Evolutionary conservation across 2,113 vertebrate genomes (phyloP), one percentile per base, ranked within the genome.

Genomic region (Agelaius phoeniceus): DNA sequence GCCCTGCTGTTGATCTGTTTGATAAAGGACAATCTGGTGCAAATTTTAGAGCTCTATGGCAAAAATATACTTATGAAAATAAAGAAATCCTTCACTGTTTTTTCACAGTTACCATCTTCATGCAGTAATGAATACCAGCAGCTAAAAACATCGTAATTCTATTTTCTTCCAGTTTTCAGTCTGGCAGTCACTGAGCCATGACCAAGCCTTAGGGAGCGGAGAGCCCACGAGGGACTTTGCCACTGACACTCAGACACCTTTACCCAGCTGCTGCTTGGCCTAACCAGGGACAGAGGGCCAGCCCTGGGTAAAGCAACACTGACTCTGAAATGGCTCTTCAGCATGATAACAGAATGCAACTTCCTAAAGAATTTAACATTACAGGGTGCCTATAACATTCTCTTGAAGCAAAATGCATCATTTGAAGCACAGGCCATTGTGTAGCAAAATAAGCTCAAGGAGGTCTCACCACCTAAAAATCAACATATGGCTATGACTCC

Each of bases 141-240:
- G 13, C 35, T 59, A 88, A 77, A 90, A 92, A 43, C 15, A 59
- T 10, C 67, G 58, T 33, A 74, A 85, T 74, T 20, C 33, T 69
- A 21, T 84, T 63, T 75, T 81, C 71, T 74, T 75, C 16, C 27
- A 63, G 30, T 71, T 46, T 3, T 3, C 52, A 72, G 62, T 10
- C 16, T 5, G 10, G 35, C 57, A 84, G 35, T 46, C 1, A 1
- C 43, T 10, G 24, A n/a, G 49, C 39, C 58, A 68, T 0, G 1
- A 35, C 30, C 51, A 75, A 72, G 62, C 48, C 1, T 0, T 2
- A 41, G 39, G 19, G 30, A 67, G 44, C 1, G 2, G 48, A 61
- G 24, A 71, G 17, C 39, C 61, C 48, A 22, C 3, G 0, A 2
- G 16, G 13, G 27, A 33, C 71, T 58, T 78, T 71, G 61, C n/a